These are phyloP conservation scores for Bellardia pandia DNA, from an alignment of 2,888 invertebrate genomes.

Conservation along the genomic window DNA sequence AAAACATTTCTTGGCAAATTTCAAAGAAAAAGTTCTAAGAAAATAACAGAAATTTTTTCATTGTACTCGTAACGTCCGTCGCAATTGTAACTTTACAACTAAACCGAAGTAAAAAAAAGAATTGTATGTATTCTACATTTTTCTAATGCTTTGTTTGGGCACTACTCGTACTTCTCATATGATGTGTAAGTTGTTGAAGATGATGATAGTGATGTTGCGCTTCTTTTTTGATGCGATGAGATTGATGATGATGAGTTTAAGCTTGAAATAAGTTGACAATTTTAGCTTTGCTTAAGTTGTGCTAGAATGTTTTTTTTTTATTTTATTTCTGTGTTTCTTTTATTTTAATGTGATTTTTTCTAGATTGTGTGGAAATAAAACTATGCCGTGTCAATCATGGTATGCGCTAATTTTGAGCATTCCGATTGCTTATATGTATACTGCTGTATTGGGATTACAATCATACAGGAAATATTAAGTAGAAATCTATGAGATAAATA, in stretches of 20 bases:
- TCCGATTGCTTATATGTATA: neutral
- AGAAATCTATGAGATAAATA: too few species aligned
- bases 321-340: conserved; percentile 15
- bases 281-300: conserved; percentile 32
- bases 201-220: conserved; percentile 28
- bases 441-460: neutral
- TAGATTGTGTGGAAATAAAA: conserved; percentile 28
- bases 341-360: neutral
- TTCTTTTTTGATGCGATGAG: conserved; percentile 20
- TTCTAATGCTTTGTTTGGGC: conserved; percentile 6
- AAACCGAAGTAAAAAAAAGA: conserved; percentile 19
- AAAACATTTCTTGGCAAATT: conserved; percentile 47
- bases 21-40: conserved; percentile 48
- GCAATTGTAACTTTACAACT: neutral
- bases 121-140: conserved; percentile 18
- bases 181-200: neutral
- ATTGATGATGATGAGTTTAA: conserved; percentile 57
- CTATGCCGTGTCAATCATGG: conserved; percentile 67
- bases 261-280: conserved; percentile 64
- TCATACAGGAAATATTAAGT: neutral
- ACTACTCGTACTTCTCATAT: conserved; percentile 5
- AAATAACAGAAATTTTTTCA: conserved; percentile 58
- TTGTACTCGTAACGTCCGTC: conserved; percentile 29
- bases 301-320: conserved; percentile 28
- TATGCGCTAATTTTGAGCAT: conserved; percentile 31